These are phyloP conservation scores for Phrynocephalus versicolor DNA, from an alignment of 2,113 vertebrate genomes.

Conservation along the genomic window DNA sequence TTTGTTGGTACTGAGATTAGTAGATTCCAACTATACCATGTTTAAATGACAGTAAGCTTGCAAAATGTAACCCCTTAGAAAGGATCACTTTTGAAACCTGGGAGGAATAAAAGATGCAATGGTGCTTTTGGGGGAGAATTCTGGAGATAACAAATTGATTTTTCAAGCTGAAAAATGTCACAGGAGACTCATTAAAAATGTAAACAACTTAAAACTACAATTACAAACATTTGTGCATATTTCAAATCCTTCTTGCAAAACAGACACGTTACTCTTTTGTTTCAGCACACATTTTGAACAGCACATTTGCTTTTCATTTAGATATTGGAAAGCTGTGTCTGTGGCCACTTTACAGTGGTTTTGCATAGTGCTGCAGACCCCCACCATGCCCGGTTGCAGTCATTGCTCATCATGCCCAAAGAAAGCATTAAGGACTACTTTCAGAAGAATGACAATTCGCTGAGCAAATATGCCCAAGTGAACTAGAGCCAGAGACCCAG, in stretches of 20 bases:
- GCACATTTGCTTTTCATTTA: conserved; percentile 67
- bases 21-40: neutral
- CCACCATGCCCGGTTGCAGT: conserved; percentile 26
- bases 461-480: too few relatives aligned
- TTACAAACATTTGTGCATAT: neutral
- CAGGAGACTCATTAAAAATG: neutral
- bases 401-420: neutral
- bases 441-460: conserved; percentile 16
- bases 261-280: conserved; percentile 55
- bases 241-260: conserved; percentile 37
- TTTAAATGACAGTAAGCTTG: neutral
- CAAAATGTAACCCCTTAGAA: too few relatives aligned
- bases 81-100: too few relatives aligned
- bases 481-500: too few relatives aligned
- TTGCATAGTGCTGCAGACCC: conserved; percentile 35
- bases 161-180: neutral
- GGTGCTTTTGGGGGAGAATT: too few relatives aligned
- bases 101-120: neutral
- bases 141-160: neutral
- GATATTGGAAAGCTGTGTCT: conserved; percentile 27
- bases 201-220: neutral
- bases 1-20: neutral
- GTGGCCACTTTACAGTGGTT: conserved; percentile 56
- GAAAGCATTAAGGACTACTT: conserved; percentile 35
- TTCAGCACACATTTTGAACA: conserved; percentile 67